These are phyloP conservation scores for Xenopus laevis DNA, from an alignment of 2,113 vertebrate genomes.

Conservation along the genomic window DNA sequence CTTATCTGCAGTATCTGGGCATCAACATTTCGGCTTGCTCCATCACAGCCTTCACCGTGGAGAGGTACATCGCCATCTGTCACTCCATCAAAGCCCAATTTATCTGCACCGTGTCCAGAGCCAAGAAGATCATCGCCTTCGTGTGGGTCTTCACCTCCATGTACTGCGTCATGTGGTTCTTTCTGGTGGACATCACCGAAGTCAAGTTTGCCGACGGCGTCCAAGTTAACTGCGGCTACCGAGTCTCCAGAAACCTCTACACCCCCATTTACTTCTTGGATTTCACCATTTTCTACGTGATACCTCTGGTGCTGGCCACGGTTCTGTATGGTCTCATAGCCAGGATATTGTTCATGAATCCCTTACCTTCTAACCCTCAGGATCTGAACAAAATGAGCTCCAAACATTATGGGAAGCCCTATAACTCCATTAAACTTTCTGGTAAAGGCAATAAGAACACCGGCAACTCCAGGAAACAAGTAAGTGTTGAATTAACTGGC, in stretches of 20 bases:
- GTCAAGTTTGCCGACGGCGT: conserved; percentile 64
- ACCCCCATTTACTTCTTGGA: conserved; percentile 83
- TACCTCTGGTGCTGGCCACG: conserved; percentile 68
- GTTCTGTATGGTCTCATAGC: conserved; percentile 75
- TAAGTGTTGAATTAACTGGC: conserved; percentile 47
- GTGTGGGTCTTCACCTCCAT: conserved; percentile 78
- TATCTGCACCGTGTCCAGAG: conserved; percentile 74
- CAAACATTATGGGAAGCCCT: conserved; percentile 56
- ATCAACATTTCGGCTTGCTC: conserved; percentile 81
- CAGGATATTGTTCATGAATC: conserved; percentile 70
- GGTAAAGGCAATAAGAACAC: conserved; percentile 56
- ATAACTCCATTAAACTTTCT: conserved; percentile 54
- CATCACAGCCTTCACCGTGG: conserved; percentile 76
- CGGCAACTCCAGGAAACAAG: conserved; percentile 73
- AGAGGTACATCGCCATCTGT: conserved; percentile 81
- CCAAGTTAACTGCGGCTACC: conserved; percentile 74
- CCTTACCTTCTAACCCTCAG: conserved; percentile 56
- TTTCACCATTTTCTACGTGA: conserved; percentile 73
- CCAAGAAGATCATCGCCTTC: conserved; percentile 74
- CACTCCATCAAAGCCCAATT: conserved; percentile 77
- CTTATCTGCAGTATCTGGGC: conserved; percentile 81
- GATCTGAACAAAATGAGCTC: conserved; percentile 56
- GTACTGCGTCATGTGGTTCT: conserved; percentile 84
- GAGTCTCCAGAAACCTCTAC: conserved; percentile 74
- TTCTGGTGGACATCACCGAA: conserved; percentile 76